Evolutionary conservation across 2,113 vertebrate genomes (phyloP), one percentile per base, ranked within the genome.

Genomic region (Syngnathus typhle): DNA sequence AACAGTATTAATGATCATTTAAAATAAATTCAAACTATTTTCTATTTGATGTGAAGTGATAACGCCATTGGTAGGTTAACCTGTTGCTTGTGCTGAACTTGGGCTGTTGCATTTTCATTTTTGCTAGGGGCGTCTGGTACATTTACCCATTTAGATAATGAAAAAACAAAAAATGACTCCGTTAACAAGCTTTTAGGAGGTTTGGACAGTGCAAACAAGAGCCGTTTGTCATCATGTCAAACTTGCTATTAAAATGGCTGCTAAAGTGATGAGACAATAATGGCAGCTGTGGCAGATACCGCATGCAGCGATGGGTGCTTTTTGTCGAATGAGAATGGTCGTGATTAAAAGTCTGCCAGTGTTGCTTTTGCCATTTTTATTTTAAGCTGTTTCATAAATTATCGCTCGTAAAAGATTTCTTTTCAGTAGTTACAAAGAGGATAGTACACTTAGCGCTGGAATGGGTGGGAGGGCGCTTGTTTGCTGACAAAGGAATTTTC

Each of bases 371-470:
- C 44, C 41, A 19, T 76, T 91, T 74, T 96, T 96, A 95, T 95
- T 96, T 93, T 93, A 93, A 92, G 93, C 91, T 91, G 86, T 88
- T 95, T 87, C 93, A 96, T 98, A 98, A 98, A 96, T 97, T 94
- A 96, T 93, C 92, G 90, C 91, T 94, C 92, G 91, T 93, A 96
- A 95, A 94, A 92, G 89, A 92, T 90, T 32, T 92, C 84, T 89
- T 90, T 90, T 88, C 87, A 92, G 92, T 91, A 92, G 91, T 93
- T 89, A 95, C 88, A 95, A 94, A 94, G 88, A 88, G 70, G 83
- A 83, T 39, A 80, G 80, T 81, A 83, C 75, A 89, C 86, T 72
- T 71, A 74, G 79, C 68, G 75, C 80, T 73, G 46, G 46, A 1
- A 18, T 52, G 69, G 65, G 75, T 5, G 18, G 19, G 8, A 39